Evolutionary conservation across 2,888 invertebrate genomes (phyloP), one percentile per base, ranked within the genome.

Genomic region (Leptopterna dolabrata): DNA sequence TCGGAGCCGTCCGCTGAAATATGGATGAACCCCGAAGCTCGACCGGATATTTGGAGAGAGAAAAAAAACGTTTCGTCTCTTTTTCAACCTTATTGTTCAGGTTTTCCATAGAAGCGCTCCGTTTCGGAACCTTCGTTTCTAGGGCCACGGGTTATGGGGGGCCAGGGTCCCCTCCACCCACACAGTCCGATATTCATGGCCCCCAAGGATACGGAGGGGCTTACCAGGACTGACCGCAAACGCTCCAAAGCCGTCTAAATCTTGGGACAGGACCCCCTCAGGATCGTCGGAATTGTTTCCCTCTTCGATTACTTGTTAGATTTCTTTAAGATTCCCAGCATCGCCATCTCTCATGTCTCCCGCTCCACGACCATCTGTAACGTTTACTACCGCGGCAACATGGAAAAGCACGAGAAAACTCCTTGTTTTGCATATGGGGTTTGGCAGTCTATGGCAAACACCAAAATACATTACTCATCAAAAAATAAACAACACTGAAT

Each of bases 241-340:
- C 27, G 43, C 27, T 19, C 45, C 27, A 27, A 78, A 45, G 78
- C 27, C 78, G 19, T 43, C 83, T 83, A 83, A 83, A 83, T 83
- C 83, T 83, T 41, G 9, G 70, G 19, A 24, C n/a, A 70, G 83
- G 83, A 41, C 83, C 70, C 83, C 83, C 70, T 70, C 13, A 27
- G 70, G 70, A 83, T 14, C 19, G 70, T 70, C 83, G 83, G 71
- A 70, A 83, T 70, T 83, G 83, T 83, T 83, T 83, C 83, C 83
- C 71, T 63, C 83, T 83, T 83, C 70, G 83, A 83, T 83, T 83
- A 83, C 83, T 83, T 36, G 83, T 83, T 83, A 70, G 70, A 83
- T 83, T 83, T 70, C 83, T 83, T 83, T 83, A 83, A 70, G 43
- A 70, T 70, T 83, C 83, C 83, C 83, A 30, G 16, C 29, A 55